Evolutionary conservation across 2,113 vertebrate genomes (phyloP).

Genomic region (Pungitius pungitius): DNA sequence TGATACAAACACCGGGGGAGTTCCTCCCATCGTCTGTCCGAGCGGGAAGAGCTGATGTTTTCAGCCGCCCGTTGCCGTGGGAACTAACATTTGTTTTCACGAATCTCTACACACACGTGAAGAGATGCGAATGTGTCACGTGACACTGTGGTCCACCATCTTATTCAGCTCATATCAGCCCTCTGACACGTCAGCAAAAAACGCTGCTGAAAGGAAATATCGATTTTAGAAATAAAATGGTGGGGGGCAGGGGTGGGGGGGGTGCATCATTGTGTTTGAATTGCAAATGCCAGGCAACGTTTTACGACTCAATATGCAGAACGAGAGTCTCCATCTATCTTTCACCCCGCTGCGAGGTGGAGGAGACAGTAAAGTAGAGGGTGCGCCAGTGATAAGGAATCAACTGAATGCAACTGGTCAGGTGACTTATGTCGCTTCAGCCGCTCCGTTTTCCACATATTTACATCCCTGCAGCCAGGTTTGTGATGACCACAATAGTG

Average conservation of each 20-base stretch:
- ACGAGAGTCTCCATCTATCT: slow-evolving; percentile 33
- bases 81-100: slow-evolving; percentile 43
- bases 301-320: slow-evolving; percentile 57
- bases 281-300: slow-evolving; percentile 47
- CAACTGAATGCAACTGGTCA: not conserved
- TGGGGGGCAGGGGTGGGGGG: not conserved
- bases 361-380: slow-evolving; percentile 53
- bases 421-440: not conserved
- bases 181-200: slow-evolving; percentile 58
- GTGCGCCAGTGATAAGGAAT: slow-evolving; percentile 31
- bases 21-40: slow-evolving; percentile 49
- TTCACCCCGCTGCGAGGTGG: slow-evolving; percentile 1
- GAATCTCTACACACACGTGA: too few species aligned
- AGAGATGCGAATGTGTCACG: not conserved
- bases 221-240: slow-evolving; percentile 55
- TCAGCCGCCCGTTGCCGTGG: slow-evolving; percentile 54
- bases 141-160: slow-evolving; percentile 4
- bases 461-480: not conserved
- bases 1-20: slow-evolving; percentile 64
- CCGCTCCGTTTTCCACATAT: not conserved
- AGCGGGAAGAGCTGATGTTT: slow-evolving; percentile 47
- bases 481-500: not conserved
- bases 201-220: slow-evolving; percentile 40
- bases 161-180: slow-evolving; percentile 23
- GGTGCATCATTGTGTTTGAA: slow-evolving; percentile 57